Percentiles rank a stretch among this genome's conserved stretches.
Evolutionary conservation across 2,797 vertebrate genomes (phyloP).

Genomic region (Epinephelus malabaricus): DNA sequence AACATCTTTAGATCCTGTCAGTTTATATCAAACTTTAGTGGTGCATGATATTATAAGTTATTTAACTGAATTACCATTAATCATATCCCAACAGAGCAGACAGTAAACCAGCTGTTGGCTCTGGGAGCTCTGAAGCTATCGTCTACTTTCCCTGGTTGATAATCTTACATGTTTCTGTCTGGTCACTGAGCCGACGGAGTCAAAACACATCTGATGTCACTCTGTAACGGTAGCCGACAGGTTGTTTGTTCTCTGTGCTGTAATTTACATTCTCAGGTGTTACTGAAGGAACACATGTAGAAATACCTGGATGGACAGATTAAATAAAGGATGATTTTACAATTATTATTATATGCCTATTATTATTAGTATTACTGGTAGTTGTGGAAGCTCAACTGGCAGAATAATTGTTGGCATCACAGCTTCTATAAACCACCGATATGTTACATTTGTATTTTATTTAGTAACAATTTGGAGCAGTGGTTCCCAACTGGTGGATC

Average conservation of each 20-base stretch:
- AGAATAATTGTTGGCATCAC: too few relatives aligned
- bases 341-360: too few relatives aligned
- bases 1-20: background rate
- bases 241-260: background rate
- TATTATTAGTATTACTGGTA: too few relatives aligned
- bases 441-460: too few relatives aligned
- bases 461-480: too few relatives aligned
- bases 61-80: background rate
- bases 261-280: constrained; percentile 2
- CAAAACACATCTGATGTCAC: constrained; percentile 22
- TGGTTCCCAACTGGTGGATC: too few relatives aligned
- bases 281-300: background rate
- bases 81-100: background rate
- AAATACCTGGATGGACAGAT: background rate
- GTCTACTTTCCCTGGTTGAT: background rate
- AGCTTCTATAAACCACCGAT: too few relatives aligned
- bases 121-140: too few relatives aligned
- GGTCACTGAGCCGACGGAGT: background rate
- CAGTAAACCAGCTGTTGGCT: too few relatives aligned
- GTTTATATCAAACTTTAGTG: background rate
- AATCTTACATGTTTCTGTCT: background rate
- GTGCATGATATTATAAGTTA: background rate
- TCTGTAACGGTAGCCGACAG: background rate
- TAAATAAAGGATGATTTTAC: too few relatives aligned
- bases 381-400: too few relatives aligned